A percentile compares a stretch with the other conserved stretches of the same genome.
phyloP scores from a whole-genome alignment of 2,888 invertebrate species.

The Bruchidius siliquastri region DNA sequence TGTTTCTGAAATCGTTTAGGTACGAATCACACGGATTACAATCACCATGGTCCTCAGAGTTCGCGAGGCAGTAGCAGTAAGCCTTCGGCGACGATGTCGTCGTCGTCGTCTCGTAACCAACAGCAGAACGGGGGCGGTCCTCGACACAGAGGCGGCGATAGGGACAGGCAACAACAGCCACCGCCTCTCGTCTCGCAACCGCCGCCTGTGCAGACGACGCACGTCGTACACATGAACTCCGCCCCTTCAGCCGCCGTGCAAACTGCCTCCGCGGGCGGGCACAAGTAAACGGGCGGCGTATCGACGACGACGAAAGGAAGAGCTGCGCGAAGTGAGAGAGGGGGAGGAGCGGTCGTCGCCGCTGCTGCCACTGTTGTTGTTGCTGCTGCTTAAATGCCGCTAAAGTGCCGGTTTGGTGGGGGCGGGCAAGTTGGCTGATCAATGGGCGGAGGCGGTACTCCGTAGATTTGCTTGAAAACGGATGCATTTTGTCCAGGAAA shows the following conservation, averaged over 20 bases:
- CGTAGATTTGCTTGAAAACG: too few species aligned
- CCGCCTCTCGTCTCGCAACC: neutral
- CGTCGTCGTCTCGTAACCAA: neutral
- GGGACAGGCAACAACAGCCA: constrained; percentile 36
- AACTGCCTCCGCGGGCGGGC: constrained; percentile 37
- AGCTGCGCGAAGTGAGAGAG: constrained; percentile 38
- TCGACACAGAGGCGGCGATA: constrained; percentile 3
- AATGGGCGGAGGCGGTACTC: neutral
- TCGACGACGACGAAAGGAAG: constrained; percentile 36
- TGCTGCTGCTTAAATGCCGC: neutral
- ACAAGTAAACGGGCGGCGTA: constrained; percentile 41
- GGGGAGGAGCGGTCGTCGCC: constrained; percentile 36
- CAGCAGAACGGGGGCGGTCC: neutral
- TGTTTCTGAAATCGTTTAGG: neutral
- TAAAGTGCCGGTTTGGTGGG: neutral
- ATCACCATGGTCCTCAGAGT: neutral
- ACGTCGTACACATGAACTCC: neutral
- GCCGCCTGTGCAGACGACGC: neutral
- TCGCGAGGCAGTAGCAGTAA: neutral
- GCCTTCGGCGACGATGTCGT: neutral
- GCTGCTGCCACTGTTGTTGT: neutral
- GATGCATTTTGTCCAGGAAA: too few species aligned
- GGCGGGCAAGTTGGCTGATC: neutral
- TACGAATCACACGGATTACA: constrained; percentile 6
- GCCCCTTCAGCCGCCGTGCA: neutral